Evolutionary conservation across 2,113 vertebrate genomes (phyloP).

Genomic region (Anas platyrhynchos): DNA sequence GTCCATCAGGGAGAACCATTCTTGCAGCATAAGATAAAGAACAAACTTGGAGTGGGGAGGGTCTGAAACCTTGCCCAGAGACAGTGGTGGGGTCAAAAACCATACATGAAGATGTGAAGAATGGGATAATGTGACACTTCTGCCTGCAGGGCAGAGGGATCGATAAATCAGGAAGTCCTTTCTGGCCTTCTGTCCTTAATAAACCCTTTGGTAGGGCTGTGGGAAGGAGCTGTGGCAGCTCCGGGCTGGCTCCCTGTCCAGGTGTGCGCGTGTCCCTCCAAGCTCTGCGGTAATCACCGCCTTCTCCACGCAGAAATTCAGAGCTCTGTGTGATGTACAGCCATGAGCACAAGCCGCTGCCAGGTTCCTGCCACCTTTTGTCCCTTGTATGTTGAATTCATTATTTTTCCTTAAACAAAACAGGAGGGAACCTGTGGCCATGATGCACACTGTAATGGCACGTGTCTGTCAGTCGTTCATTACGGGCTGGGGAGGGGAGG

Average conservation of each 20-base stretch:
- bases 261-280: accelerated
- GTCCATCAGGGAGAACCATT: neutral
- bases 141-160: neutral
- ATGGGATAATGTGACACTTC: neutral
- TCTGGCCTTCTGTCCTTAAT: neutral
- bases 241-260: neutral
- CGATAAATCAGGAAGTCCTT: neutral
- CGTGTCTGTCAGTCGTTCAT: neutral
- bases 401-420: conserved; percentile 3
- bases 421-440: neutral
- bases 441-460: neutral
- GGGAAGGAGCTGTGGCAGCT: neutral
- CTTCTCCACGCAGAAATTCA: neutral
- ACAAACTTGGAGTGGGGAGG: accelerated
- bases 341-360: neutral
- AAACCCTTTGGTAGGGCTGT: neutral
- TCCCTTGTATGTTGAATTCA: neutral
- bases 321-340: neutral
- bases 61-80: neutral
- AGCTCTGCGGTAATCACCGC: neutral
- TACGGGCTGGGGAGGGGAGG: neutral
- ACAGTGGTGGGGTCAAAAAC: neutral
- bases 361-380: neutral
- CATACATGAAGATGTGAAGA: neutral
- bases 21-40: neutral